Evolutionary conservation across 2,797 vertebrate genomes (phyloP).

Genomic region (Philypnodon macrostomus): DNA sequence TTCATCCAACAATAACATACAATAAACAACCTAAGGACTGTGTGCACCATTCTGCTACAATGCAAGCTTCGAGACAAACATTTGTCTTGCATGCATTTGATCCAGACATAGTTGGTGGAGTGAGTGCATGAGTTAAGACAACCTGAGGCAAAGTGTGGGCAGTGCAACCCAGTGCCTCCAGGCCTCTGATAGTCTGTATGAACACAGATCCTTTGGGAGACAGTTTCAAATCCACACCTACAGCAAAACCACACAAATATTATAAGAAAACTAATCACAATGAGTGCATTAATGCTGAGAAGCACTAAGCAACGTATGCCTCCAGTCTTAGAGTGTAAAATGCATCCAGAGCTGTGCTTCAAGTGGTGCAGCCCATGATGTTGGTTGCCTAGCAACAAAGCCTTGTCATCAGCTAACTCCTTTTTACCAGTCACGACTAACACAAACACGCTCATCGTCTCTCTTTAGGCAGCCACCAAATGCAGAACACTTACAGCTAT

Average conservation of each 20-base stretch:
- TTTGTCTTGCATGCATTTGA: conserved; percentile 21
- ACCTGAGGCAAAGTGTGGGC: conserved; percentile 56
- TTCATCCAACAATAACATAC: background rate
- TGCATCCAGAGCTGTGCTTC: conserved; percentile 76
- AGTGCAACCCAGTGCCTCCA: conserved; percentile 46
- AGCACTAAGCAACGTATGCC: conserved; percentile 45
- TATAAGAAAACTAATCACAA: conserved; percentile 11
- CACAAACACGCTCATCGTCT: conserved; percentile 80
- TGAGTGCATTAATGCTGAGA: conserved; percentile 25
- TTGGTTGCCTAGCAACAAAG: conserved; percentile 86
- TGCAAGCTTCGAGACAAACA: conserved; percentile 20
- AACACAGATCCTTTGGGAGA: conserved; percentile 28
- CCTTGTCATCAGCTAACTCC: conserved; percentile 87
- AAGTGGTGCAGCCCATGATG: conserved; percentile 82
- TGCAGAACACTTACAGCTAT: conserved; percentile 64
- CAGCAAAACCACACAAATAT: background rate
- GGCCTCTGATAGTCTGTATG: conserved; percentile 40
- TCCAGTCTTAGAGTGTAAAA: conserved; percentile 66
- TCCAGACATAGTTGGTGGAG: conserved; percentile 37
- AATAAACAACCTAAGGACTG: background rate
- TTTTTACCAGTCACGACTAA: conserved; percentile 92
- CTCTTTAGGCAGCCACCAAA: conserved; percentile 70
- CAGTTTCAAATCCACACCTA: conserved; percentile 22
- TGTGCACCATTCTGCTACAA: conserved; percentile 31
- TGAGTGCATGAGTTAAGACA: conserved; percentile 45